phyloP scores from a whole-genome alignment of 2,797 vertebrate species.

The Eurystomus glaucurus region DNA sequence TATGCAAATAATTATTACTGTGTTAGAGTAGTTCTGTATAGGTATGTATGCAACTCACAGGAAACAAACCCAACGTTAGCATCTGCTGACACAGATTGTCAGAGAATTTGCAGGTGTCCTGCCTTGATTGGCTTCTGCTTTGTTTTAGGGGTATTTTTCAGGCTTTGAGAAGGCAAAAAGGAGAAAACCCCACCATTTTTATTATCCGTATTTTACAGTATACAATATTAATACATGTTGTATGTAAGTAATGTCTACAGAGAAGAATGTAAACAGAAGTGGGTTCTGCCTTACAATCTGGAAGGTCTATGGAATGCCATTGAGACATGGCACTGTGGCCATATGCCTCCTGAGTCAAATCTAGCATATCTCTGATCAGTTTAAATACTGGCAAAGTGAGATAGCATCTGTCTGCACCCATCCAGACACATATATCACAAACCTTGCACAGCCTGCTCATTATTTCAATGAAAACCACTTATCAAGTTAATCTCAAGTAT shows the following conservation, averaged over 20 bases:
- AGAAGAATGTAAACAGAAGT: background rate
- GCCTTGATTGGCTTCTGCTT: background rate
- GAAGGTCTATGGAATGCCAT: background rate
- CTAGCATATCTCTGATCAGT: background rate
- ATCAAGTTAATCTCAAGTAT: background rate
- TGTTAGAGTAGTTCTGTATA: background rate
- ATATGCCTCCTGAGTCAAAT: background rate
- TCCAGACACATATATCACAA: background rate
- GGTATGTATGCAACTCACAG: background rate
- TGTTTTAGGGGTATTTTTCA: background rate
- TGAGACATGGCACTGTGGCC: background rate
- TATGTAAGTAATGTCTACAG: background rate
- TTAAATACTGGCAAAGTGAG: background rate
- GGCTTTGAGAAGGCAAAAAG: background rate
- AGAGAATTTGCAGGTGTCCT: background rate
- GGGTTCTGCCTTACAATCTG: background rate
- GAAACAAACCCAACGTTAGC: background rate
- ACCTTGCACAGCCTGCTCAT: background rate
- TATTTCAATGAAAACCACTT: background rate
- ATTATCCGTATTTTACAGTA: accelerated
- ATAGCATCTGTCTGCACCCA: background rate
- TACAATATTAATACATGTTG: background rate
- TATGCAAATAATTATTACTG: background rate
- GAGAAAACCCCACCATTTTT: background rate
- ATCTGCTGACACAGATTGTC: background rate